Base-by-base conservation (phyloP, 2,888 invertebrate species). In the Eristalis arbustorum region DNA sequence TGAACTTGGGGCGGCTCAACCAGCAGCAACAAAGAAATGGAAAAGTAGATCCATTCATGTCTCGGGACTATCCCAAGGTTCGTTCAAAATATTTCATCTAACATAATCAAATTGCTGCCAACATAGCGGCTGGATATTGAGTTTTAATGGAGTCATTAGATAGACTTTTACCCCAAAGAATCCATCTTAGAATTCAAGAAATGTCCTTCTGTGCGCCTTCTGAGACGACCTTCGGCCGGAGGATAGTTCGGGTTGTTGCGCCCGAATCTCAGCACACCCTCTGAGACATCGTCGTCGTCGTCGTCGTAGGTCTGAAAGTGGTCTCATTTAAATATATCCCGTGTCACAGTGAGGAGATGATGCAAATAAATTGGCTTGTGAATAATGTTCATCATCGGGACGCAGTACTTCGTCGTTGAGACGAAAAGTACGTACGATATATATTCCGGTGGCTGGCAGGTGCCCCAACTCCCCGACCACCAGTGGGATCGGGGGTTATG, bases 321-420 rank as follows among this genome's bases (percentile, higher is more conserved):
- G 18, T 28, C 66, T 64, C 59, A 72, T 78, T 80, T 68, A 56
- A 82, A 82, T 82, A 67, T 72, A 62, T 77, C 25, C 34, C 49
- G 40, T 77, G 82, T 68, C 77, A 77, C 72, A 72, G 63, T 62
- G 61, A 64, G 63, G 68, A 73, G 67, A 68, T 77, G 77, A 83
- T 73, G 77, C 68, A 67, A 72, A 83, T 77, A 83, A 83, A 83
- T 83, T 83, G 82, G 67, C 72, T 83, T 40, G 31, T 62, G 61
- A 76, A 71, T 76, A 69, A 71, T 71, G 63, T 64, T 81, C 59
- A 18, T 61, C 61, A 49, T 66, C 37, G 76, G 37, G 62, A 18
- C 11, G 61, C 59, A 25, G 31, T 31, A 57, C 56, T 62, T 69
- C 34, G 22, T 56, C 34, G 22, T 56, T 31, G 28, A 28, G n/a